Evolutionary conservation across 2,888 invertebrate genomes (phyloP).

Genomic region (Arctia plantaginis): DNA sequence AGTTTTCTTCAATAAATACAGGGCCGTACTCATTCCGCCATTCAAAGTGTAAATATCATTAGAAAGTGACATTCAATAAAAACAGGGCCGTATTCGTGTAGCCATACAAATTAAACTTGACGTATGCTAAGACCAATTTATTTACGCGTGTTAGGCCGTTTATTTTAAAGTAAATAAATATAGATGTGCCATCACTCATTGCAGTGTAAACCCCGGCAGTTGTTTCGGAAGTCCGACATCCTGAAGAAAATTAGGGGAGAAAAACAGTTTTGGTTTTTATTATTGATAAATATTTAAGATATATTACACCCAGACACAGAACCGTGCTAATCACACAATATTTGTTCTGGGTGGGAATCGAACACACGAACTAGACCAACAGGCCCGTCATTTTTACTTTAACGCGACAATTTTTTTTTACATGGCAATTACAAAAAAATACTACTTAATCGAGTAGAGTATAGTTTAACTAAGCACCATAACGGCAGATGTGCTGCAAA

Average conservation of each 20-base stretch:
- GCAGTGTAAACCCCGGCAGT: constrained; percentile 75
- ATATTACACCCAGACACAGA: no score
- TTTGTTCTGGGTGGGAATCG: no score
- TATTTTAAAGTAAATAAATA: constrained; percentile 76
- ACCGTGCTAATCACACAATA: no score
- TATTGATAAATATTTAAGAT: no score
- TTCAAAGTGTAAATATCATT: neutral
- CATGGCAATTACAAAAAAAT: no score
- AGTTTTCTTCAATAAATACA: neutral
- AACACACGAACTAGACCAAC: no score
- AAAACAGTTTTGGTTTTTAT: constrained; percentile 54
- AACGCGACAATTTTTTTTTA: no score
- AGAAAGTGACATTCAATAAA: neutral
- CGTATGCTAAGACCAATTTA: constrained; percentile 52
- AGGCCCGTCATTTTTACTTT: no score
- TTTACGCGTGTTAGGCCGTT: constrained; percentile 61
- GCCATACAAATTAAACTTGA: constrained; percentile 47
- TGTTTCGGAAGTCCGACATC: constrained; percentile 83
- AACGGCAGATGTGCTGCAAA: neutral
- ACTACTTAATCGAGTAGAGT: no score
- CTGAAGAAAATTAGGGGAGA: constrained; percentile 60
- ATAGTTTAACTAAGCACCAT: neutral
- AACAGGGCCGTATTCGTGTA: neutral
- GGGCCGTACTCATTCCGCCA: neutral
- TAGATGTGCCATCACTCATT: constrained; percentile 71